Base-by-base conservation (phyloP, 2,888 invertebrate genomes). In the Rosalia funebris region DNA sequence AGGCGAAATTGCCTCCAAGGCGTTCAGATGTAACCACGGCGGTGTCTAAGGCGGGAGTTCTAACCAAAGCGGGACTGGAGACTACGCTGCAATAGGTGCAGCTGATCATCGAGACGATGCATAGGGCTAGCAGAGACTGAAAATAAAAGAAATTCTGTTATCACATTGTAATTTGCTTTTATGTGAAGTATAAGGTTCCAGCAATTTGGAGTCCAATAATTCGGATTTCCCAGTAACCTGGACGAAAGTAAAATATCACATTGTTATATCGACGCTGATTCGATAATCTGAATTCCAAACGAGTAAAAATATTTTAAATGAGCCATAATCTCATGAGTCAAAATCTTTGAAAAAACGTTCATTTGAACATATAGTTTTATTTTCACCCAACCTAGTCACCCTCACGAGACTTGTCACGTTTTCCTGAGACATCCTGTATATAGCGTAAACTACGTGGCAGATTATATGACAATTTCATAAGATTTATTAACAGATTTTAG, bases 1-100 rank as follows among this genome's bases (percentile, higher is more conserved):
- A 86, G 34, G 84, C 84, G 75, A 86, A 86, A 77, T 84, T 85
- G 56, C 84, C 84, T 53, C 84, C 85, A 56, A 84, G 70, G 20
- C 83, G 79, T 66, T 84, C 82, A 31, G 82, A 82, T 74, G 82
- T 81, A 74, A 85, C 83, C 69, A 84, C 78, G 62, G 85, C 84
- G 46, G 82, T 82, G 79, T 85, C 85, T 65, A 82, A 78, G 67
- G 77, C 76, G 20, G 85, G 85, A 5, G 82, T 81, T 50, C 84
- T 79, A 47, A 82, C 71, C 45, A 81, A 63, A 46, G 75, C 69
- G 10, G 70, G 63, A 9, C 76, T 71, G 7, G 77, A 71, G 62
- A 71, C 68, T 25, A 75, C 60, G 25, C 73, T 75, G 17, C 68
- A 59, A 12, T 61, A 31, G 44, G 58, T 64, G 11, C 53, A 31